Evolutionary conservation across 2,113 vertebrate genomes (phyloP).

Genomic region (Ornithorhynchus anatinus): DNA sequence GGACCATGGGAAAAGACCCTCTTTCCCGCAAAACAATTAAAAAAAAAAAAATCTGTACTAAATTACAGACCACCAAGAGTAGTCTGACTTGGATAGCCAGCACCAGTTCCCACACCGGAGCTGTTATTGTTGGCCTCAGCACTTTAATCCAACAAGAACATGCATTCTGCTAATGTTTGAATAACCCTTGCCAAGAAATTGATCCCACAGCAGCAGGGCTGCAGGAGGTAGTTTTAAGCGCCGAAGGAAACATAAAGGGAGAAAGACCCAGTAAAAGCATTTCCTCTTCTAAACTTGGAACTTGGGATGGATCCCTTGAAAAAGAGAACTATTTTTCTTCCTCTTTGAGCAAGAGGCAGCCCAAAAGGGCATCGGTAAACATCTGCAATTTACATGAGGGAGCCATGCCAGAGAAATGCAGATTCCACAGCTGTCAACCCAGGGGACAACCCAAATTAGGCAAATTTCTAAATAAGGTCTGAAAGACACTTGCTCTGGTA

Average conservation of each 20-base stretch:
- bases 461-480: constrained; percentile 61
- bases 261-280: constrained; percentile 14
- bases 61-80: constrained; percentile 67
- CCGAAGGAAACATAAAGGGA: constrained; percentile 15
- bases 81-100: constrained; percentile 58
- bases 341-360: constrained; percentile 11
- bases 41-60: constrained; percentile 55
- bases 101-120: constrained; percentile 68
- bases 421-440: constrained; percentile 62
- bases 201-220: constrained; percentile 61
- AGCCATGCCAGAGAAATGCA: constrained; percentile 53
- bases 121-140: constrained; percentile 73
- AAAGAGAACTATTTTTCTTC: constrained; percentile 20
- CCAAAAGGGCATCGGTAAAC: constrained; percentile 47
- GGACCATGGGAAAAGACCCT: constrained; percentile 54
- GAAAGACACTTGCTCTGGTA: constrained; percentile 35
- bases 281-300: constrained; percentile 14
- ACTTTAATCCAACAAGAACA: constrained; percentile 62
- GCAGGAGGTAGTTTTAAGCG: constrained; percentile 38
- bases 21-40: constrained; percentile 33
- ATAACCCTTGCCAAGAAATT: constrained; percentile 73
- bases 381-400: constrained; percentile 43
- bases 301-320: constrained; percentile 4
- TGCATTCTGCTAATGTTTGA: constrained; percentile 70
- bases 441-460: constrained; percentile 54